Percentiles rank a stretch among this genome's conserved stretches.
phyloP scores from a whole-genome alignment of 92 coral and sea anemone genomes.

The Zoanthus sansibaricus region DNA sequence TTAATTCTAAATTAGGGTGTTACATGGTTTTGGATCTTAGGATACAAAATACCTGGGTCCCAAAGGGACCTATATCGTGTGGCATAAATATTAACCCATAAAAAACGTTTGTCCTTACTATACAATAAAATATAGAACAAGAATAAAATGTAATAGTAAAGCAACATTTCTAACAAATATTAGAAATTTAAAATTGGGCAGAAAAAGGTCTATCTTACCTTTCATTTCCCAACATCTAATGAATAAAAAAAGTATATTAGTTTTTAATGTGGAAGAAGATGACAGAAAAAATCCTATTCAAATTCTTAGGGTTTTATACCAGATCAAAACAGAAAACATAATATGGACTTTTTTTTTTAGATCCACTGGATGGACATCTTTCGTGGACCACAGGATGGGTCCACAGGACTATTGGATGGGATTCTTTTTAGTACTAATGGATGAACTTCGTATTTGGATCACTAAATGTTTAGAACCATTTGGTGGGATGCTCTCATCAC shows the following conservation, averaged over 20 bases:
- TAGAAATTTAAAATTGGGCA: neutral
- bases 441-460: too few species aligned
- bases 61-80: neutral
- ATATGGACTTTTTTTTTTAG: too few species aligned
- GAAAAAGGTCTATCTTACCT: neutral
- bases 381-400: too few species aligned
- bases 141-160: neutral
- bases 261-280: neutral
- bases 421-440: too few species aligned
- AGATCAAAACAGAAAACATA: neutral
- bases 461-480: too few species aligned
- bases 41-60: too few species aligned
- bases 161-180: neutral
- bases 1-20: too few species aligned
- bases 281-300: too few species aligned
- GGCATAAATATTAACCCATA: neutral
- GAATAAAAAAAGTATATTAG: neutral
- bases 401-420: too few species aligned
- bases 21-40: too few species aligned
- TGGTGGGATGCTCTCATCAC: too few species aligned
- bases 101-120: neutral
- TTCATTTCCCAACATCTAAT: slow-evolving; percentile 41
- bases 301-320: neutral
- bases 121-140: neutral
- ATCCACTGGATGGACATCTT: too few species aligned